These are phyloP conservation scores for Carcharodon carcharias DNA, from an alignment of 2,797 vertebrate genomes.

Conservation along the genomic window DNA sequence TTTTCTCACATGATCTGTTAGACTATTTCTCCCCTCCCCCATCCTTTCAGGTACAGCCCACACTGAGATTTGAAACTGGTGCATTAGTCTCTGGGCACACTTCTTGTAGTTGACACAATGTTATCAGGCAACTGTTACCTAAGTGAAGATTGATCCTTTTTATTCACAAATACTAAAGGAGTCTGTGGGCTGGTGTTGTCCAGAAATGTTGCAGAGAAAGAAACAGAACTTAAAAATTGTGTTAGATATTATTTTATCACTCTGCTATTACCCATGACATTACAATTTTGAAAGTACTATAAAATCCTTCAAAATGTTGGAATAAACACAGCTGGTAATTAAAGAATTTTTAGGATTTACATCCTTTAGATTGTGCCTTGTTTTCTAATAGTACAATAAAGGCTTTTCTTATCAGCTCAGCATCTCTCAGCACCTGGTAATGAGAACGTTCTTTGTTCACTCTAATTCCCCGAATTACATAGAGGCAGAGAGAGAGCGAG, in stretches of 20 bases:
- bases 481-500: conserved; percentile 15
- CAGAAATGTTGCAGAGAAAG: conserved; percentile 43
- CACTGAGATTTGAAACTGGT: background rate
- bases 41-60: background rate
- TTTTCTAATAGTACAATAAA: conserved; percentile 37
- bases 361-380: conserved; percentile 15
- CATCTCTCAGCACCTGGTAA: conserved; percentile 40
- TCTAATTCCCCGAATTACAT: conserved; percentile 39
- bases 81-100: background rate
- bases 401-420: conserved; percentile 40
- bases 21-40: background rate
- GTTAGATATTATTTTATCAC: conserved; percentile 47
- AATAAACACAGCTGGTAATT: conserved; percentile 34
- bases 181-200: background rate
- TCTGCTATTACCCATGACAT: conserved; percentile 42
- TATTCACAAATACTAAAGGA: background rate
- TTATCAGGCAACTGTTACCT: background rate
- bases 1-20: background rate
- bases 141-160: background rate
- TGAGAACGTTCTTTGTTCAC: conserved; percentile 41
- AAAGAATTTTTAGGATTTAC: background rate
- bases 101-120: conserved; percentile 8
- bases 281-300: conserved; percentile 37
- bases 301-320: background rate
- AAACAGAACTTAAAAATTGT: conserved; percentile 53